Evolutionary conservation across 2,888 invertebrate genomes (phyloP).

Genomic region (Desoria tigrina): DNA sequence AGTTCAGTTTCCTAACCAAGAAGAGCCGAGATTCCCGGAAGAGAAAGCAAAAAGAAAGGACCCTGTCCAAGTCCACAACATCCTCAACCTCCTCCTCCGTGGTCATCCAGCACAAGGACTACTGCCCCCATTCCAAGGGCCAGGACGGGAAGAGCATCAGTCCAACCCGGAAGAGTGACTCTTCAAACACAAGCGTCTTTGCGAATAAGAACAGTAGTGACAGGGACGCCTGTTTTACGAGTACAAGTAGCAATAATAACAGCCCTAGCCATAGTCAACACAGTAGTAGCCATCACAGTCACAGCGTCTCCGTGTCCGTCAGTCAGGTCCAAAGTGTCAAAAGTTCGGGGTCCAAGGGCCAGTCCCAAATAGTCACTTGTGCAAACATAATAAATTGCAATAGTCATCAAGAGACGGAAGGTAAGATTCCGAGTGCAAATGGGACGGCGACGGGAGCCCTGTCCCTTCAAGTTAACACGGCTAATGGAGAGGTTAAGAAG

Average conservation of each 20-base stretch:
- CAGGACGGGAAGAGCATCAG: slow-evolving; percentile 38
- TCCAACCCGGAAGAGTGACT: slow-evolving; percentile 37
- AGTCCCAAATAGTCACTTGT: slow-evolving; percentile 5
- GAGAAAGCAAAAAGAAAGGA: slow-evolving; percentile 30
- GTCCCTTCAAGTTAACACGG: slow-evolving; percentile 41
- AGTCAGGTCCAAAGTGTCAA: not conserved
- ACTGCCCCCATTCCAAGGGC: slow-evolving; percentile 37
- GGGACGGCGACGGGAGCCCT: slow-evolving; percentile 44
- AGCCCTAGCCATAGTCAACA: slow-evolving; percentile 33
- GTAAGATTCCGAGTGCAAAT: slow-evolving; percentile 39
- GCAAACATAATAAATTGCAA: slow-evolving; percentile 33
- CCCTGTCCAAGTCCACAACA: not conserved
- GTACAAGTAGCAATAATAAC: slow-evolving; percentile 35
- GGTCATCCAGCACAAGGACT: slow-evolving; percentile 31
- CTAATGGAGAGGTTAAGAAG: slow-evolving; percentile 48
- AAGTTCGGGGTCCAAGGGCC: slow-evolving; percentile 4
- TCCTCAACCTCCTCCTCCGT: slow-evolving; percentile 11
- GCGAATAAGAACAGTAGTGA: slow-evolving; percentile 12
- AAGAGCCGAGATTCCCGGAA: slow-evolving; percentile 40
- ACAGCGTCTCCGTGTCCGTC: no score
- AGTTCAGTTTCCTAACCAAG: slow-evolving; percentile 43
- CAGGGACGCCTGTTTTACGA: slow-evolving; percentile 28
- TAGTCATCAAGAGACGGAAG: slow-evolving; percentile 36
- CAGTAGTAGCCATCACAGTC: slow-evolving; percentile 11
- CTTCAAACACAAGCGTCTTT: slow-evolving; percentile 2